These are phyloP conservation scores for Sebastes oblongus DNA, from an alignment of 2,797 vertebrate species.

Conservation along the genomic window DNA sequence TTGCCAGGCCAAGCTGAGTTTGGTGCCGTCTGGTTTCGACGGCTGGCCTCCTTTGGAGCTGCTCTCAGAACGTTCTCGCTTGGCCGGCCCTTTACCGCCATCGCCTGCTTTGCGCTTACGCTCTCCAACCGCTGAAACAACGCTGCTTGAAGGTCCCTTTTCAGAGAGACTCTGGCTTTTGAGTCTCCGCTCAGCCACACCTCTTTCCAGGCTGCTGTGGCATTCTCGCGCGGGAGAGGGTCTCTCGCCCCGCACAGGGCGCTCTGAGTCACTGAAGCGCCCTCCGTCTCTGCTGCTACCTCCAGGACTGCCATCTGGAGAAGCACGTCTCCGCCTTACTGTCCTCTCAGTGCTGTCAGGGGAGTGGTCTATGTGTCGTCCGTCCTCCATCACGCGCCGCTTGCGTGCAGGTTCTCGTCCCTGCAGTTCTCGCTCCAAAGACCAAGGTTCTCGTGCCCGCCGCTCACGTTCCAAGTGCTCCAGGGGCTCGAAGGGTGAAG, in stretches of 20 bases:
- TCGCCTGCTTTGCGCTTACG: slow-evolving; percentile 85
- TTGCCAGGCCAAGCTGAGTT: slow-evolving; percentile 93
- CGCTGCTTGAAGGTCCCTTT: slow-evolving; percentile 55
- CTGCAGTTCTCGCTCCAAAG: slow-evolving; percentile 92
- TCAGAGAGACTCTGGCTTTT: slow-evolving; percentile 78
- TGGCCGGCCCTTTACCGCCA: slow-evolving; percentile 84
- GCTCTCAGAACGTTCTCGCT: slow-evolving; percentile 84
- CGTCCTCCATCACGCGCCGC: slow-evolving; percentile 88
- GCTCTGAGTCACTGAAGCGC: slow-evolving; percentile 91
- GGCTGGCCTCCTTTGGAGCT: slow-evolving; percentile 74
- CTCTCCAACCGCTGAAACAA: slow-evolving; percentile 62
- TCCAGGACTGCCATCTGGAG: slow-evolving; percentile 87
- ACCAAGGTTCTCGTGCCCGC: slow-evolving; percentile 91
- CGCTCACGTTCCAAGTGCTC: slow-evolving; percentile 92
- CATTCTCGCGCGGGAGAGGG: slow-evolving; percentile 87
- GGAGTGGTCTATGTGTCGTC: slow-evolving; percentile 92
- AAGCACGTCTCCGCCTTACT: slow-evolving; percentile 87
- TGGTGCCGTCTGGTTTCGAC: slow-evolving; percentile 81
- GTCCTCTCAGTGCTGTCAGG: slow-evolving; percentile 92
- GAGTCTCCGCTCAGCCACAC: slow-evolving; percentile 82
- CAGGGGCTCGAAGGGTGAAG: slow-evolving; percentile 90
- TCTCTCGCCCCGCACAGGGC: slow-evolving; percentile 86
- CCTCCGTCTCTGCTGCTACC: slow-evolving; percentile 89
- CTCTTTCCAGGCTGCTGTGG: slow-evolving; percentile 87
- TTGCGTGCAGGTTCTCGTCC: slow-evolving; percentile 91